phyloP scores from a whole-genome alignment of 2,113 vertebrate species.

The Xyrauchen texanus region DNA sequence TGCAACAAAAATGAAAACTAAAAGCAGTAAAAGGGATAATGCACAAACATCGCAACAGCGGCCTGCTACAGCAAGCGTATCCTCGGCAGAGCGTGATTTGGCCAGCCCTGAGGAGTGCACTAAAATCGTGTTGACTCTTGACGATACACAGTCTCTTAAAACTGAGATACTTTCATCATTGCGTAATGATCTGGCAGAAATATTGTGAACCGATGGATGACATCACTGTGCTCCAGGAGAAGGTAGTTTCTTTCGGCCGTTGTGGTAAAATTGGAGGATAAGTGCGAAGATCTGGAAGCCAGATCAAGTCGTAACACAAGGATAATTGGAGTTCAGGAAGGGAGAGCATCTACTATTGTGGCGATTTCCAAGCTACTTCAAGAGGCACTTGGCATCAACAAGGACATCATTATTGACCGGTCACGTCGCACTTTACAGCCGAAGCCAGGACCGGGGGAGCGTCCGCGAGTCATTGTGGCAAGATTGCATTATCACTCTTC shows the following conservation, averaged over 20 bases:
- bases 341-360: not conserved
- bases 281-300: too few species aligned
- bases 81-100: not conserved
- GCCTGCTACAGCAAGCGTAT: not conserved
- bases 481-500: too few species aligned
- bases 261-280: too few species aligned
- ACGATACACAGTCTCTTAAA: not conserved
- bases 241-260: too few species aligned
- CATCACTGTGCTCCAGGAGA: too few species aligned
- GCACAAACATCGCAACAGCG: not conserved
- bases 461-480: not conserved
- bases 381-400: not conserved
- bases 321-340: not conserved
- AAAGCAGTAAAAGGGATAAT: not conserved
- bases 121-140: not conserved
- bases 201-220: too few species aligned
- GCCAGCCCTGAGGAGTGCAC: not conserved
- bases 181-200: not conserved
- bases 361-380: too few species aligned
- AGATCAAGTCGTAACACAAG: not conserved
- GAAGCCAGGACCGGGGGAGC: not conserved
- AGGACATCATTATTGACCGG: not conserved
- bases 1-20: not conserved
- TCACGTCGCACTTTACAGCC: not conserved
- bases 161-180: not conserved